These are phyloP conservation scores for Phocides pigmalion DNA, from an alignment of 1,140 invertebrate species.

Conservation along the genomic window DNA sequence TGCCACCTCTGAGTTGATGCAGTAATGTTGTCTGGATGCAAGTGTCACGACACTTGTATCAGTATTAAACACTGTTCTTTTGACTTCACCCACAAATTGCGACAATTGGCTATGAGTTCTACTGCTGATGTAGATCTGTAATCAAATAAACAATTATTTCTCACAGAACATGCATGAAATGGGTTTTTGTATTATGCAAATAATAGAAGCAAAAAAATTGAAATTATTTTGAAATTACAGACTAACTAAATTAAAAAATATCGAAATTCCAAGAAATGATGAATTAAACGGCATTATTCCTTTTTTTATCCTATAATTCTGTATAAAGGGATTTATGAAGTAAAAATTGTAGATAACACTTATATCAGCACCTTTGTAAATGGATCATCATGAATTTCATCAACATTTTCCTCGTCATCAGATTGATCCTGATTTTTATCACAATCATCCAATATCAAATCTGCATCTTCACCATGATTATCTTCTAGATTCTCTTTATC, in stretches of 20 bases:
- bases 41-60: conserved; percentile 91
- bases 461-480: conserved; percentile 67
- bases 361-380: conserved; percentile 69
- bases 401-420: conserved; percentile 67
- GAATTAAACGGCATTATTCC: too few relatives aligned
- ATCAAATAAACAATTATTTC: conserved; percentile 36
- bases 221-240: too few relatives aligned
- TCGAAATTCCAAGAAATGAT: too few relatives aligned
- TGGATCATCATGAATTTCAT: conserved; percentile 74
- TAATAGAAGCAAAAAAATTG: too few relatives aligned
- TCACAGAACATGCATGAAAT: too few relatives aligned
- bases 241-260: too few relatives aligned
- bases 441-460: conserved; percentile 77
- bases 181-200: too few relatives aligned
- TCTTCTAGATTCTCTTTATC: conserved; percentile 57
- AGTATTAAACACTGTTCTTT: conserved; percentile 91
- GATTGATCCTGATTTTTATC: conserved; percentile 80
- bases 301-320: too few relatives aligned
- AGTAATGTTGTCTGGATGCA: conserved; percentile 96
- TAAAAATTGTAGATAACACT: too few relatives aligned
- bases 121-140: conserved; percentile 96
- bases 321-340: too few relatives aligned
- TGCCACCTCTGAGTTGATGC: conserved; percentile 93
- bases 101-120: conserved; percentile 98
- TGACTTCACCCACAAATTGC: conserved; percentile 96